Percentiles rank a stretch among this genome's conserved stretches.
Conservation (phyloP, 2,113 vertebrate species). For the Urocitellus parryii region DNA sequence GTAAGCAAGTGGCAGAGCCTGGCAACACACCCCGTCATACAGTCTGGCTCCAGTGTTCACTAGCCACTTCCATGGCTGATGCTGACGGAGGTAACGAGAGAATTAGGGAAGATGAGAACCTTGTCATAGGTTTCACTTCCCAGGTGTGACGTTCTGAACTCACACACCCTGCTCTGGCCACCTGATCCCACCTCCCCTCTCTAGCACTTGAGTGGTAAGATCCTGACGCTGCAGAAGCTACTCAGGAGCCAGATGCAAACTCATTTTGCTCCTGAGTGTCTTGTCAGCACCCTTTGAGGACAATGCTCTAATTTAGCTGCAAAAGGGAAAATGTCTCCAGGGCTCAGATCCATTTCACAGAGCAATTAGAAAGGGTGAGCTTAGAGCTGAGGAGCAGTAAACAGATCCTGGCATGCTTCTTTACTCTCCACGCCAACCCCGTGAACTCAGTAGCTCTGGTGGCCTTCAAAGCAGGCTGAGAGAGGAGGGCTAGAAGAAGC, state of each 20-base stretch:
- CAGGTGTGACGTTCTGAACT: not conserved
- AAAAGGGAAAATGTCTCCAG: not conserved
- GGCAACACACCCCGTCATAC: not conserved
- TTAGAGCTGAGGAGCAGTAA: not conserved
- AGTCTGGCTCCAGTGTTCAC: not conserved
- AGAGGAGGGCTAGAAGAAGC: not conserved
- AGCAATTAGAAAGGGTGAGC: not conserved
- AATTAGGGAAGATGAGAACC: not conserved
- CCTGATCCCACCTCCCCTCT: too few relatives aligned
- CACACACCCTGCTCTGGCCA: not conserved
- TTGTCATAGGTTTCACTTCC: not conserved
- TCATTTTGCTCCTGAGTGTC: not conserved
- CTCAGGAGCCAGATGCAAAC: not conserved
- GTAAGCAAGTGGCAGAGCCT: not conserved
- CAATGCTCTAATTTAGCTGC: not conserved
- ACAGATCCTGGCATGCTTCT: not conserved
- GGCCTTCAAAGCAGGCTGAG: not conserved
- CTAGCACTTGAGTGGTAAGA: rapidly evolving
- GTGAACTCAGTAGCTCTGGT: not conserved
- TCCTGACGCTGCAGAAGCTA: not conserved
- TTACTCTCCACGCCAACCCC: not conserved
- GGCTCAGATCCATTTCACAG: not conserved
- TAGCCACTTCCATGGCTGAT: not conserved
- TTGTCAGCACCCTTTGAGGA: not conserved
- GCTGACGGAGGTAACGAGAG: not conserved